Evolutionary conservation across 2,888 invertebrate genomes (phyloP).

Genomic region (Chaitophorus viminalis): DNA sequence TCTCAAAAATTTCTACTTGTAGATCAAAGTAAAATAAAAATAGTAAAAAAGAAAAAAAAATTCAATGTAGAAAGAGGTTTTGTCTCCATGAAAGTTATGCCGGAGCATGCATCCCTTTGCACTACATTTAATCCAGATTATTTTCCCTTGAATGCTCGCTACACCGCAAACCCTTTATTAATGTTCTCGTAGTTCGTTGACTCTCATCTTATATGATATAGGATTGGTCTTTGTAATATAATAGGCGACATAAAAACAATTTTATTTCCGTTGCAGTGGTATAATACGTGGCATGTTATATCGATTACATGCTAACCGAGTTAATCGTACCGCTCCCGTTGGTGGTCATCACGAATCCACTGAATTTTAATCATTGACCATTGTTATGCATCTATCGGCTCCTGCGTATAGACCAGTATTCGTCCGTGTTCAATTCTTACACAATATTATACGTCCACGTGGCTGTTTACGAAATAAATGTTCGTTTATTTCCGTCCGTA

Average conservation of each 20-base stretch:
- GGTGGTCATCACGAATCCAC: background rate
- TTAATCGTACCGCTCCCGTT: background rate
- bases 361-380: background rate
- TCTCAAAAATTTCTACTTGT: constrained; percentile 28
- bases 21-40: constrained; percentile 37
- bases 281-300: background rate
- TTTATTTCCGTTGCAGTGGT: background rate
- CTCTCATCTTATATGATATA: constrained; percentile 29
- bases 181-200: constrained; percentile 48
- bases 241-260: constrained; percentile 24
- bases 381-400: too few relatives aligned
- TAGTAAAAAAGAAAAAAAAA: constrained; percentile 12
- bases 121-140: constrained; percentile 57
- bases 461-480: too few relatives aligned
- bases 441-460: too few relatives aligned
- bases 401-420: too few relatives aligned
- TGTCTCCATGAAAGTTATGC: constrained; percentile 49
- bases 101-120: constrained; percentile 47
- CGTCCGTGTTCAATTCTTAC: too few relatives aligned
- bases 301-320: background rate
- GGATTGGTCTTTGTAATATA: constrained; percentile 12
- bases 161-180: constrained; percentile 48
- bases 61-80: constrained; percentile 42
- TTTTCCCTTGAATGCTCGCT: constrained; percentile 40
- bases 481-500: too few relatives aligned